These are phyloP conservation scores for Anguilla japonica DNA, from an alignment of 2,113 vertebrate species.

Conservation along the genomic window DNA sequence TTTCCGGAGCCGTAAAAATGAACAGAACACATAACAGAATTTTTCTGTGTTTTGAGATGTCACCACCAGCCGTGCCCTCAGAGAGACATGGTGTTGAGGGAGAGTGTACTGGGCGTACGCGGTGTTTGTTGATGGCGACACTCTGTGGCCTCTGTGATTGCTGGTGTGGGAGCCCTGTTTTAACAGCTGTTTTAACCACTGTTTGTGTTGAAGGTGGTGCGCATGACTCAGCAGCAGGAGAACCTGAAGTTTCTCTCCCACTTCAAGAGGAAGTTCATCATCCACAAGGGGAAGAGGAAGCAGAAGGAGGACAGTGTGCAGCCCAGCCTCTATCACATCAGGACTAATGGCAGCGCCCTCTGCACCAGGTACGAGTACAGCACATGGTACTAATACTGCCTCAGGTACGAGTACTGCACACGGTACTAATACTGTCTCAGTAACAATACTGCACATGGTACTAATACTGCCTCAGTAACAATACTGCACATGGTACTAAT, in stretches of 20 bases:
- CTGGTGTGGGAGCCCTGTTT: not conserved
- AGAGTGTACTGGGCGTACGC: too few species aligned
- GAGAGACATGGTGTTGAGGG: too few species aligned
- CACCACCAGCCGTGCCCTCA: too few species aligned
- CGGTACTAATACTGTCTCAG: too few species aligned
- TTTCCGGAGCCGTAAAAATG: too few species aligned
- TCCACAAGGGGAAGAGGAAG: conserved; percentile 93
- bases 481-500: too few species aligned
- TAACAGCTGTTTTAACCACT: not conserved
- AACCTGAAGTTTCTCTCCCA: conserved; percentile 97
- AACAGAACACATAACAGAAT: too few species aligned
- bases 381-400: not conserved
- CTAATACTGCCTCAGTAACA: too few species aligned
- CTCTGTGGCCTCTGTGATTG: not conserved
- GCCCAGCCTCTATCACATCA: conserved; percentile 94
- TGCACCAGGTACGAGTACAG: conserved; percentile 80
- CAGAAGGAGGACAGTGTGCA: conserved; percentile 74
- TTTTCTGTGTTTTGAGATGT: too few species aligned
- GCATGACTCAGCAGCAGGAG: conserved; percentile 99
- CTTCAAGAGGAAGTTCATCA: conserved; percentile 96
- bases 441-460: too few species aligned
- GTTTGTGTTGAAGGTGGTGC: conserved; percentile 77
- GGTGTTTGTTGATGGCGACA: not conserved
- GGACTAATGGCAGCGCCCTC: conserved; percentile 92
- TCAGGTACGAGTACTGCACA: not conserved